Percentiles rank a stretch among this genome's conserved stretches.
These are phyloP conservation scores for Mus caroli DNA, from an alignment of 2,797 vertebrate species.

Conservation along the genomic window DNA sequence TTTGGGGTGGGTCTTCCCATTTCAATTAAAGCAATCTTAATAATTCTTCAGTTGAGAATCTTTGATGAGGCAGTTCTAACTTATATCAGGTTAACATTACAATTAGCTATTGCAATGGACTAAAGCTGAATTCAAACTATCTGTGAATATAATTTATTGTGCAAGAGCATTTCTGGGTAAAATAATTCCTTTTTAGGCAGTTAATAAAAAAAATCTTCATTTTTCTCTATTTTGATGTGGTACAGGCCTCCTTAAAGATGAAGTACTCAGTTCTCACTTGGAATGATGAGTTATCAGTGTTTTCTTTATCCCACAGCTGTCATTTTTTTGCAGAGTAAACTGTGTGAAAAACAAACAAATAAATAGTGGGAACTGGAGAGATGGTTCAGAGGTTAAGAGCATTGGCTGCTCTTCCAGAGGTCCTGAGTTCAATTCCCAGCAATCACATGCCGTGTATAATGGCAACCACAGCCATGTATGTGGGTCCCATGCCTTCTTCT, in stretches of 20 bases:
- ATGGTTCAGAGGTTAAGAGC: neutral
- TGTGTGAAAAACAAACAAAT: neutral
- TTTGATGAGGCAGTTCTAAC: neutral
- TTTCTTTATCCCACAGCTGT: slow-evolving; percentile 27
- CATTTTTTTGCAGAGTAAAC: slow-evolving; percentile 17
- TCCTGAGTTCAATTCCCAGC: neutral
- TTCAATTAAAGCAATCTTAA: neutral
- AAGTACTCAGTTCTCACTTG: slow-evolving; percentile 7
- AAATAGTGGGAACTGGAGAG: neutral
- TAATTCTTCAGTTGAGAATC: no score
- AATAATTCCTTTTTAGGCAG: slow-evolving; percentile 22
- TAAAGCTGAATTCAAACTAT: neutral
- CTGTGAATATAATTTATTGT: slow-evolving; percentile 21
- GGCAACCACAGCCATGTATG: neutral
- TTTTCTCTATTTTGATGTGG: slow-evolving; percentile 35
- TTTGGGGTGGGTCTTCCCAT: neutral
- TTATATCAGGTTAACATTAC: neutral
- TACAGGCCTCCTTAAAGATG: slow-evolving; percentile 6
- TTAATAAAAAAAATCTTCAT: neutral
- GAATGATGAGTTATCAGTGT: neutral
- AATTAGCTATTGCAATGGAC: neutral
- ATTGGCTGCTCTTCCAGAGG: neutral
- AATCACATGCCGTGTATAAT: neutral
- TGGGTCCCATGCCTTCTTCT: neutral
- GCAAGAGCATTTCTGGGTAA: slow-evolving; percentile 2